Conservation (phyloP, 2,888 invertebrate genomes). For the Drosophila stalkeri region DNA sequence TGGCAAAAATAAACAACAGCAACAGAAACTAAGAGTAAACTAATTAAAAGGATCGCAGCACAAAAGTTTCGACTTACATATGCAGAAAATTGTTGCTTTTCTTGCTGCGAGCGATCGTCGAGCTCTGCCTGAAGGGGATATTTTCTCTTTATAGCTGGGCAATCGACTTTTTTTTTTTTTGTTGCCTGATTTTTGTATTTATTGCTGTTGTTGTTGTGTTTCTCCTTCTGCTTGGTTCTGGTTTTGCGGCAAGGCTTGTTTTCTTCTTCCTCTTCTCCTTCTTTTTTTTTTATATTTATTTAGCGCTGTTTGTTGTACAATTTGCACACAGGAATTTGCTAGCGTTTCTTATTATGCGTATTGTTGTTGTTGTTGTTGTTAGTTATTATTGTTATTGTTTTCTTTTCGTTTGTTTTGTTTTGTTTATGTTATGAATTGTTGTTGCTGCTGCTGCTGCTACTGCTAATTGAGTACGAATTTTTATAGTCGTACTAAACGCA, state of each 20-base stretch:
- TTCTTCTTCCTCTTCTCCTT: constrained; percentile 2
- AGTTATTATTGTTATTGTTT: constrained; percentile 24
- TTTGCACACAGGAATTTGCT: constrained; percentile 58
- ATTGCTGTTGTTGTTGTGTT: constrained; percentile 2
- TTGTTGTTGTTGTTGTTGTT: not conserved
- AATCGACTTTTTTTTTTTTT: constrained; percentile 4
- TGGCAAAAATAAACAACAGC: constrained; percentile 69
- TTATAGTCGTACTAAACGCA: constrained; percentile 52
- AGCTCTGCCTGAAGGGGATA: constrained; percentile 9
- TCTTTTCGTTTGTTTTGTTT: constrained; percentile 25
- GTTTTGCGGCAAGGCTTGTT: constrained; percentile 36
- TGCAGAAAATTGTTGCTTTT: constrained; percentile 63
- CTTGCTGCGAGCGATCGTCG: constrained; percentile 16
- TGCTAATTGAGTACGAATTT: constrained; percentile 63
- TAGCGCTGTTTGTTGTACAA: constrained; percentile 47
- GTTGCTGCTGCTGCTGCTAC: constrained; percentile 17
- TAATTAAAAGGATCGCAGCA: constrained; percentile 71
- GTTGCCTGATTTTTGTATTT: not conserved
- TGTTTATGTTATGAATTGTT: constrained; percentile 49
- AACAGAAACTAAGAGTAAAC: constrained; percentile 66
- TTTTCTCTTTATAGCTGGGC: constrained; percentile 28
- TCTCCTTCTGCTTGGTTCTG: constrained; percentile 12
- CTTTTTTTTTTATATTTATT: constrained; percentile 41
- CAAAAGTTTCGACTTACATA: constrained; percentile 71
- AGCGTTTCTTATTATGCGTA: constrained; percentile 25